These are phyloP conservation scores for Oxystoma pomonae DNA, from an alignment of 2,888 invertebrate genomes.

Conservation along the genomic window DNA sequence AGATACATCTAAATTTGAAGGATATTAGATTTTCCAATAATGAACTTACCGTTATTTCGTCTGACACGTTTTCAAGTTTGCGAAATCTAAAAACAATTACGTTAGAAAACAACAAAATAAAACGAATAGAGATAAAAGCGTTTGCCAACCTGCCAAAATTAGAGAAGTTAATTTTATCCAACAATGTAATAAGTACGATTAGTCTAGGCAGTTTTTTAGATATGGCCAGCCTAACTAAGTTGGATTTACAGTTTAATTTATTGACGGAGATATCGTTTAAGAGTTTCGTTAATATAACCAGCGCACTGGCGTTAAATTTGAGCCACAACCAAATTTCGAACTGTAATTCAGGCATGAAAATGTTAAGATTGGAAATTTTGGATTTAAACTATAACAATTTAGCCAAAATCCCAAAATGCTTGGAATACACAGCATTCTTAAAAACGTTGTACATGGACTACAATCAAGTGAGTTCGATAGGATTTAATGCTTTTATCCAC, in stretches of 20 bases:
- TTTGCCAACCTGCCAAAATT: conserved; percentile 76
- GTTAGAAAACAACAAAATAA: conserved; percentile 74
- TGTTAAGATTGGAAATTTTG: conserved; percentile 62
- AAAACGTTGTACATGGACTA: conserved; percentile 67
- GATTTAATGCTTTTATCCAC: conserved; percentile 71
- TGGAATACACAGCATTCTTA: conserved; percentile 61
- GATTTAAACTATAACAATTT: conserved; percentile 69
- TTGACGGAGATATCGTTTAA: conserved; percentile 64
- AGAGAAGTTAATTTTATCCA: conserved; percentile 76
- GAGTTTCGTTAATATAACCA: conserved; percentile 66
- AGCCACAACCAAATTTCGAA: conserved; percentile 63
- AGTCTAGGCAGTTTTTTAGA: conserved; percentile 70
- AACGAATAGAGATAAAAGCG: conserved; percentile 63
- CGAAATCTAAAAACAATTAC: conserved; percentile 72
- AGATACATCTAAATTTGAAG: conserved; percentile 66
- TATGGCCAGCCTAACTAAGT: conserved; percentile 68
- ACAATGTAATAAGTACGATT: conserved; percentile 73
- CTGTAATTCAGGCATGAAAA: conserved; percentile 48
- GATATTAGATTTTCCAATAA: conserved; percentile 82
- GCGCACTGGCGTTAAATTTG: conserved; percentile 69
- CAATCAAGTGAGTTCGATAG: conserved; percentile 67
- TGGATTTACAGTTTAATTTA: conserved; percentile 79
- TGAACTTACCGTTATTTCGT: conserved; percentile 63
- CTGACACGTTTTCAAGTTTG: conserved; percentile 68
- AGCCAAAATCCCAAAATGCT: conserved; percentile 62